phyloP scores from a whole-genome alignment of 2,888 invertebrate species.

The Tryphoninae sp. region DNA sequence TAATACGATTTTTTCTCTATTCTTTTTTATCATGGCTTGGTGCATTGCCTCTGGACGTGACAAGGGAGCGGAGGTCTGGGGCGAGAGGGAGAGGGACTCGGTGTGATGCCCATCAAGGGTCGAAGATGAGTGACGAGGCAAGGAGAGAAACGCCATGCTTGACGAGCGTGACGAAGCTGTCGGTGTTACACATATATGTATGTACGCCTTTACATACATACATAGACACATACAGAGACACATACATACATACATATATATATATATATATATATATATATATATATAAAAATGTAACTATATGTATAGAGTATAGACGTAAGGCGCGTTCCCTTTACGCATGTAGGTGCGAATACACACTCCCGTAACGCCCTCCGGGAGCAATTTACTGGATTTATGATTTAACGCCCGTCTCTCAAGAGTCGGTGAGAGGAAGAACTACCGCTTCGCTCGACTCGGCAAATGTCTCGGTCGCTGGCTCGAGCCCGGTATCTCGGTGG shows the following conservation, averaged over 20 bases:
- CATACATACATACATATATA: neutral
- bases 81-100: conserved; percentile 28
- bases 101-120: conserved; percentile 8
- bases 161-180: conserved; percentile 71
- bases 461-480: conserved; percentile 11
- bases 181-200: conserved; percentile 55
- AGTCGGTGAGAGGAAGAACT: conserved; percentile 65
- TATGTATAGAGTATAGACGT: neutral
- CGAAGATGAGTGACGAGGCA: conserved; percentile 43
- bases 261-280: neutral
- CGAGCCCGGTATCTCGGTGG: conserved; percentile 24
- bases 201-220: conserved; percentile 33
- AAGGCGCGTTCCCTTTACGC: conserved; percentile 49
- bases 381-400: conserved; percentile 77
- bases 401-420: conserved; percentile 76
- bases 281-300: neutral
- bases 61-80: conserved; percentile 9
- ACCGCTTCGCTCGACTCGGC: conserved; percentile 49
- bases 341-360: conserved; percentile 70
- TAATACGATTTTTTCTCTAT: neutral
- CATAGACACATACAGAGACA: too few relatives aligned
- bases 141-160: conserved; percentile 51
- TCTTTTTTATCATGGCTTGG: neutral
- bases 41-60: conserved; percentile 14
- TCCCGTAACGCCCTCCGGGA: conserved; percentile 66